Evolutionary conservation across 2,888 invertebrate species (phyloP).

Genomic region (Acrobasis repandana): DNA sequence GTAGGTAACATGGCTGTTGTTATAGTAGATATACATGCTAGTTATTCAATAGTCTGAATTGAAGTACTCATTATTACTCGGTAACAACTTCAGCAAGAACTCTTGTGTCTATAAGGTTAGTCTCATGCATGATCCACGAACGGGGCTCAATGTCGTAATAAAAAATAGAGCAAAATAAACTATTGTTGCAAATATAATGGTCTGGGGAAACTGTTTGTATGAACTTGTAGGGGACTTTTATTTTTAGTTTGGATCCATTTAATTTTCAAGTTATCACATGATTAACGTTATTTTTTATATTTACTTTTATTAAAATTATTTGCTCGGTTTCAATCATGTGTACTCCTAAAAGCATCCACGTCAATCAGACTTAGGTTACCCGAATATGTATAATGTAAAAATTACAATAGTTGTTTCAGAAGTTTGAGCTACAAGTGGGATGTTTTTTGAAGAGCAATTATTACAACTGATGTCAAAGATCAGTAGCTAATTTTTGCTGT

Average conservation of each 20-base stretch:
- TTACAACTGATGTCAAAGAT: conserved; percentile 1
- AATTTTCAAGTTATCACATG: conserved; percentile 16
- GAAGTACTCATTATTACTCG: conserved; percentile 4
- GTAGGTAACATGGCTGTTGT: conserved; percentile 22
- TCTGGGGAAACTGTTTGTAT: conserved; percentile 12
- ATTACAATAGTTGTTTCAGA: conserved; percentile 1
- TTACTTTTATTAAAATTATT: conserved; percentile 18
- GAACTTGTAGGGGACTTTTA: conserved; percentile 13
- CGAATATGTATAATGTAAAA: not conserved
- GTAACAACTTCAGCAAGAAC: not conserved
- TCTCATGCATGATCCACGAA: not conserved
- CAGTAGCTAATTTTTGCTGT: conserved; percentile 2
- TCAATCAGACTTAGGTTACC: conserved; percentile 1
- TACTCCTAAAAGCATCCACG: conserved; percentile 11
- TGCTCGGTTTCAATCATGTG: conserved; percentile 15
- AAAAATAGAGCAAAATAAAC: not conserved
- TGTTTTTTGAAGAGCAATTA: not conserved
- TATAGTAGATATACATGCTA: conserved; percentile 18
- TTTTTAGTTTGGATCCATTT: conserved; percentile 11
- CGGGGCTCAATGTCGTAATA: not conserved
- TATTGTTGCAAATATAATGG: conserved; percentile 11
- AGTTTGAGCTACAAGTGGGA: conserved; percentile 4
- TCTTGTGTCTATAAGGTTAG: not conserved
- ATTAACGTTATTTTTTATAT: conserved; percentile 15
- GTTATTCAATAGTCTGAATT: conserved; percentile 12